These are phyloP conservation scores for Cassiopea xamachana DNA, from an alignment of 30 jellyfish, hydroid and myxozoan species.

Conservation along the genomic window DNA sequence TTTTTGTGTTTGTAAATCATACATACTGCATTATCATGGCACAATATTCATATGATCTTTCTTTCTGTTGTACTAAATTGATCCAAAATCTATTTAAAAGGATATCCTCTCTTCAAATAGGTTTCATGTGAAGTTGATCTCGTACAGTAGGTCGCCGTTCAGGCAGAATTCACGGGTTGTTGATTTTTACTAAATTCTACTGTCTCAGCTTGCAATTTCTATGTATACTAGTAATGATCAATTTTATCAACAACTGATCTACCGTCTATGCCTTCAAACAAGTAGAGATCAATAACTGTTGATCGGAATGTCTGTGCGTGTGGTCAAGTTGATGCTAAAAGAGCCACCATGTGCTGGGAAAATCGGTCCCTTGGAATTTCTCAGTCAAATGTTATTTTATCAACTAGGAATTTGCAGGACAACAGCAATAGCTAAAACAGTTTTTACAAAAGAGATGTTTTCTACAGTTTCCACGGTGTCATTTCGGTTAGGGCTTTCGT, in stretches of 20 bases:
- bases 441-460: not conserved
- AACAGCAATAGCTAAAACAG: not conserved
- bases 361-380: constrained; percentile 25
- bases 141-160: constrained; percentile 21
- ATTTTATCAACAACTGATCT: constrained; percentile 4
- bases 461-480: not conserved
- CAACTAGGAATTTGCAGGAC: constrained; percentile 24
- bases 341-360: constrained; percentile 22
- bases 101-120: constrained; percentile 25
- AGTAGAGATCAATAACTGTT: constrained; percentile 15
- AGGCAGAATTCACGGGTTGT: constrained; percentile 1
- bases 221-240: constrained; percentile 6
- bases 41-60: constrained; percentile 52
- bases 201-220: constrained; percentile 13
- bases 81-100: constrained; percentile 34
- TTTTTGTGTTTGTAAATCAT: constrained; percentile 34
- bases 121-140: constrained; percentile 50
- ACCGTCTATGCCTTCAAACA: constrained; percentile 1
- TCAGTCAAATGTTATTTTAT: constrained; percentile 33
- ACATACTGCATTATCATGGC: constrained; percentile 16
- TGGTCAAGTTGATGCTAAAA: not conserved
- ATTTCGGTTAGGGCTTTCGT: not conserved
- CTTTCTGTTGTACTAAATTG: constrained; percentile 26
- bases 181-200: not conserved
- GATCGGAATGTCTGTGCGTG: constrained; percentile 40